A percentile compares a stretch with the other conserved stretches of the same genome.
These are phyloP conservation scores for Lepeophtheirus nordmannii DNA, from an alignment of 2,888 invertebrate genomes.

Conservation along the genomic window DNA sequence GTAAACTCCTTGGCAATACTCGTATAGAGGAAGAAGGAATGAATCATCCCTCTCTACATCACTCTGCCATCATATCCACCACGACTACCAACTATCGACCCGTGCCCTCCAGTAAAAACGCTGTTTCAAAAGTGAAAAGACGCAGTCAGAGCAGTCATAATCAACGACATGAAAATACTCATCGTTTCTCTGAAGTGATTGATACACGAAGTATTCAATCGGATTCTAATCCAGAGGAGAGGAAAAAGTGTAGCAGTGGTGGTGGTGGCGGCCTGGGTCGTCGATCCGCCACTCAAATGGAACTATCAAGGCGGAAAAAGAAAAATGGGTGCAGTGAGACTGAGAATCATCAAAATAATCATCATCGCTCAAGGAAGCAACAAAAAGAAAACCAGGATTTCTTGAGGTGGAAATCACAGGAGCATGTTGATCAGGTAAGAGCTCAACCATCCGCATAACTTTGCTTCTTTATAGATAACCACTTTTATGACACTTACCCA, in stretches of 20 bases:
- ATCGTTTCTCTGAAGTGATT: not conserved
- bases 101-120: not conserved
- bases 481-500: no score
- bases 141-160: not conserved
- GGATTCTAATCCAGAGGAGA: not conserved
- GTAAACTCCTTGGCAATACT: not conserved
- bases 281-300: conserved; percentile 11
- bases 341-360: not conserved
- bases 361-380: conserved; percentile 4
- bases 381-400: not conserved
- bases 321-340: not conserved
- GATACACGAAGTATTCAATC: conserved; percentile 6
- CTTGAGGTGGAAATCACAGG: conserved; percentile 8
- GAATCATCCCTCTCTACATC: not conserved
- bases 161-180: not conserved
- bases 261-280: conserved; percentile 1
- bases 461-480: no score
- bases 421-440: conserved; percentile 7
- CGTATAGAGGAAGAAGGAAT: not conserved
- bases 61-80: not conserved
- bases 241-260: not conserved
- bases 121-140: not conserved
- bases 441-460: no score
- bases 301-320: conserved; percentile 2
- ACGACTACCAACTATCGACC: not conserved